A percentile compares a stretch with the other conserved stretches of the same genome.
phyloP scores from a whole-genome alignment of 1,140 invertebrate species.

The Diorhabda elongata region DNA sequence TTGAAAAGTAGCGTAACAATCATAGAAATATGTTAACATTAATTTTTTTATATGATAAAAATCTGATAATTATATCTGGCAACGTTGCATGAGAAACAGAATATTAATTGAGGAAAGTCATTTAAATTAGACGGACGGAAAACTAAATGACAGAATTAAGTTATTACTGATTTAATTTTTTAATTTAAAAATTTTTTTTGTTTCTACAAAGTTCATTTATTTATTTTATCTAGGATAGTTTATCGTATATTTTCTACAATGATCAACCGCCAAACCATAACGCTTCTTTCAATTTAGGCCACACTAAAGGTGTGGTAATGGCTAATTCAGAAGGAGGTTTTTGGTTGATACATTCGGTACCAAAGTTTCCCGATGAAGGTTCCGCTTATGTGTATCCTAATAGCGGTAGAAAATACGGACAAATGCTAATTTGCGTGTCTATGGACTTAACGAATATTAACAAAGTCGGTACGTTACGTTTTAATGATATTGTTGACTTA shows the following conservation, averaged over 20 bases:
- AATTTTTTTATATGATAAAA: too few relatives aligned
- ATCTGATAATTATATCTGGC: too few relatives aligned
- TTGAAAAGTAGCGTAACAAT: too few relatives aligned
- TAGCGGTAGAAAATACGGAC: slow-evolving; percentile 71
- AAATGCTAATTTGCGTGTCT: slow-evolving; percentile 83
- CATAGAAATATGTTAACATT: too few relatives aligned
- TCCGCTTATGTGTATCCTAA: slow-evolving; percentile 67
- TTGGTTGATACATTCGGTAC: slow-evolving; percentile 90
- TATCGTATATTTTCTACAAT: slow-evolving; percentile 73
- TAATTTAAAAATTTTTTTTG: too few relatives aligned
- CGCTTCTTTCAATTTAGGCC: slow-evolving; percentile 59
- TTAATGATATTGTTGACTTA: too few relatives aligned
- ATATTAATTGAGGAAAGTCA: too few relatives aligned
- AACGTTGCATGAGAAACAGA: too few relatives aligned
- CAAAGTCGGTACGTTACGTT: slow-evolving; percentile 55
- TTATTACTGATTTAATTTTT: too few relatives aligned
- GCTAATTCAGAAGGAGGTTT: slow-evolving; percentile 69
- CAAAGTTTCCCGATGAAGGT: slow-evolving; percentile 65
- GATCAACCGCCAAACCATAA: slow-evolving; percentile 63
- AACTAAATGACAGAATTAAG: too few relatives aligned
- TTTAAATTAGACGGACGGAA: too few relatives aligned
- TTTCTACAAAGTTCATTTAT: slow-evolving; percentile 8
- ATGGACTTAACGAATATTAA: slow-evolving; percentile 62
- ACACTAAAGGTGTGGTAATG: slow-evolving; percentile 80
- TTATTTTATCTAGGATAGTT: slow-evolving; percentile 44